A percentile compares a stretch with the other conserved stretches of the same genome.
Evolutionary conservation across 2,888 invertebrate genomes (phyloP).

Genomic region (Drosophila affinis): DNA sequence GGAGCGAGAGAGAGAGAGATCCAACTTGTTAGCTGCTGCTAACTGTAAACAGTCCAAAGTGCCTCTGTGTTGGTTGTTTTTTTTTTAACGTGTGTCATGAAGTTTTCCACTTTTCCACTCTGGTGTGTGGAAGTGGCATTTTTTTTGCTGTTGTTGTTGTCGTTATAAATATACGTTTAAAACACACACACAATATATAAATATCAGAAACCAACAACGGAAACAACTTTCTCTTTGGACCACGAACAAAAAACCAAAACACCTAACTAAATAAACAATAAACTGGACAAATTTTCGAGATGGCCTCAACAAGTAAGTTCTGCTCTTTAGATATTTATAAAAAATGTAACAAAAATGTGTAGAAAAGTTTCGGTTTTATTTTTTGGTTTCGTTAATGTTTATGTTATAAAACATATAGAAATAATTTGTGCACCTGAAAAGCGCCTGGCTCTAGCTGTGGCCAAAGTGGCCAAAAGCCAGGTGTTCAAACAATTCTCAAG

Average conservation of each 20-base stretch:
- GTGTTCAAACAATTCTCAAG: not conserved
- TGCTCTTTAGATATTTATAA: slow-evolving; percentile 25
- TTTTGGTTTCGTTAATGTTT: no score
- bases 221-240: slow-evolving; percentile 56
- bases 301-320: slow-evolving; percentile 43
- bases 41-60: slow-evolving; percentile 69
- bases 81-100: not conserved
- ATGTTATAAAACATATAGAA: no score
- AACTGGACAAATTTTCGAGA: slow-evolving; percentile 27
- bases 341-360: not conserved
- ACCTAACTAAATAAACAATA: slow-evolving; percentile 4
- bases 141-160: not conserved
- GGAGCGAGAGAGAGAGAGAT: not conserved
- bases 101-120: slow-evolving; percentile 7
- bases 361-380: not conserved
- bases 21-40: slow-evolving; percentile 73
- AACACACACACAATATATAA: slow-evolving; percentile 24
- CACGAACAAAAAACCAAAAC: slow-evolving; percentile 20
- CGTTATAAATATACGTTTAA: slow-evolving; percentile 33
- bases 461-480: not conserved
- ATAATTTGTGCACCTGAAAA: no score
- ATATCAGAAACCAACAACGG: slow-evolving; percentile 39
- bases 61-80: slow-evolving; percentile 64
- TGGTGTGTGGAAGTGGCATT: slow-evolving; percentile 11
- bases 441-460: no score